A percentile compares a stretch with the other conserved stretches of the same genome.
Conservation (phyloP, 2,888 invertebrate genomes). For the Cotesia congregata region DNA sequence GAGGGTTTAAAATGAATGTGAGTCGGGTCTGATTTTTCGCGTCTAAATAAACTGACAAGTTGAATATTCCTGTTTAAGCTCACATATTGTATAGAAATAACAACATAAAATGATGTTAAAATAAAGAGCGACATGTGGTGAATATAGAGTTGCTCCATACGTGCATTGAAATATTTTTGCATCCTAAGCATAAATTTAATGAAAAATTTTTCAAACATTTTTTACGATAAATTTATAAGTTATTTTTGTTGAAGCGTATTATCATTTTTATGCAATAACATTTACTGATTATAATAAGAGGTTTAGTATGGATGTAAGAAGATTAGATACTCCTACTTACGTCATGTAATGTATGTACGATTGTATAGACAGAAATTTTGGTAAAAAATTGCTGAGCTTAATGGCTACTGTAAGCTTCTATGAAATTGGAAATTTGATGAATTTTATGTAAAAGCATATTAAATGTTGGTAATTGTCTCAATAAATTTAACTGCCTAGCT, state of each 20-base stretch:
- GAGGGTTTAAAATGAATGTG: constrained; percentile 16
- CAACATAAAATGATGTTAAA: constrained; percentile 1
- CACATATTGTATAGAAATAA: not conserved
- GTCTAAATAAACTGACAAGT: not conserved
- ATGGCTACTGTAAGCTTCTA: too few species aligned
- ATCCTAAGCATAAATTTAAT: not conserved
- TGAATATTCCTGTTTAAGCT: not conserved
- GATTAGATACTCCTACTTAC: too few species aligned
- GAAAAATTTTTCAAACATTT: not conserved
- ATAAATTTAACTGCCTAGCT: too few species aligned
- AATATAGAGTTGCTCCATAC: not conserved
- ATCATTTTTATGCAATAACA: too few species aligned
- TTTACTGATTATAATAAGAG: too few species aligned
- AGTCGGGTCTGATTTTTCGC: not conserved
- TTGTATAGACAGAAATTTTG: too few species aligned
- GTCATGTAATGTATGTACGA: too few species aligned
- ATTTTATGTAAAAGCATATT: too few species aligned
- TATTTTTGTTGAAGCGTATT: not conserved
- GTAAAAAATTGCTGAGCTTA: too few species aligned
- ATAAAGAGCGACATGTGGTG: constrained; percentile 6
- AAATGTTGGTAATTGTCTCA: too few species aligned
- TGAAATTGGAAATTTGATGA: too few species aligned
- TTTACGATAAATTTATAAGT: not conserved
- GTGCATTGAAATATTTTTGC: constrained; percentile 11
- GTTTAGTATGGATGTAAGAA: too few species aligned